Base-by-base conservation (phyloP, 2,113 vertebrate species). In the Dicentrarchus labrax region DNA sequence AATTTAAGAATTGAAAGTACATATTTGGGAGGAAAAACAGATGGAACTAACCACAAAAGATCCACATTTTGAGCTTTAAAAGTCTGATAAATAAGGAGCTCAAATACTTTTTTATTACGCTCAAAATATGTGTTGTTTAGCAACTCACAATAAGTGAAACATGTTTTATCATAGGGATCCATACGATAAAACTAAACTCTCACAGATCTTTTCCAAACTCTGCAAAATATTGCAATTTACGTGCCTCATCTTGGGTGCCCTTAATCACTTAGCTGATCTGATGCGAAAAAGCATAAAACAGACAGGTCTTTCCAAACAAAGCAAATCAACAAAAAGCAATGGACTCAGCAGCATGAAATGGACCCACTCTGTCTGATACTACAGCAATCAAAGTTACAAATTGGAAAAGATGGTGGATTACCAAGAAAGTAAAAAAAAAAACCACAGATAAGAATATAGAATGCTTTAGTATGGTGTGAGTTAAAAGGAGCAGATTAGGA, bases 301-400 rank as follows among this genome's bases (percentile, higher is more conserved):
- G 59, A 74, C 53, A 50, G 68, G 41, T 47, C 24, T 78, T 17
- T 83, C 47, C 57, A 22, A 80, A 81, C 56, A 84, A 72, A 89
- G 89, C 73, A 85, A 78, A 90, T 86, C 78, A 86, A 68, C 82
- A 74, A 80, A 86, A 76, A 73, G 75, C 50, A 64, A 78, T 17
- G 65, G 74, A 66, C 47, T 65, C 43, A 47, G 56, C 13, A 45
- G 69, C 61, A 61, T 8, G 1, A 72, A 85, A 73, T 45, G 9
- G 51, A 76, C 12, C 56, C 24, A 12, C 22, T 69, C 45, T 60
- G 76, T 60, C 41, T 76, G 45, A 84, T 39, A 36, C 45, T 56
- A 41, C 60, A 47, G 38, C 43, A 69, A 43, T 76, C 45, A 76
- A 70, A 66, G 30, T 16, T 72, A 64, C 15, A 69, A 30, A 83